Evolutionary conservation across 2,888 invertebrate species (phyloP).

Genomic region (Drosophila quinaria): DNA sequence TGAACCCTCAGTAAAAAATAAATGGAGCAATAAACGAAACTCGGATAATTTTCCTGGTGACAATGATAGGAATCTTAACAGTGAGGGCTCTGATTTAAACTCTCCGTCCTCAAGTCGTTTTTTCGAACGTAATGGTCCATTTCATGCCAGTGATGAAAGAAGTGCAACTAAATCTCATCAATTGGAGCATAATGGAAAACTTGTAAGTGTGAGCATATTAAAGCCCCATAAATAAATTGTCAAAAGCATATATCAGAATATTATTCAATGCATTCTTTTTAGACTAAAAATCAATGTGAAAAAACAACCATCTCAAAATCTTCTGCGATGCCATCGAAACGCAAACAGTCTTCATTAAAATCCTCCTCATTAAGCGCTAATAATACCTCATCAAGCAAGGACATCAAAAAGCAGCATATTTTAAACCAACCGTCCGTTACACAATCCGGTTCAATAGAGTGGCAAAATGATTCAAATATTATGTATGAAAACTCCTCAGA

Average conservation of each 20-base stretch:
- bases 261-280: constrained; percentile 26
- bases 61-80: constrained; percentile 56
- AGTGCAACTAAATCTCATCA: constrained; percentile 68
- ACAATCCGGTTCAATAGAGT: constrained; percentile 62
- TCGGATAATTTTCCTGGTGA: constrained; percentile 46
- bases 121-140: constrained; percentile 46
- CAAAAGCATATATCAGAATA: not conserved
- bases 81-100: constrained; percentile 55
- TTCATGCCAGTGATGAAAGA: constrained; percentile 57
- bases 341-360: constrained; percentile 70
- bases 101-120: constrained; percentile 61
- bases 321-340: constrained; percentile 69
- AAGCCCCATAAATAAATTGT: not conserved
- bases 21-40: constrained; percentile 55
- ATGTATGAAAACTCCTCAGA: constrained; percentile 60
- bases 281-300: constrained; percentile 74
- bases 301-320: constrained; percentile 72
- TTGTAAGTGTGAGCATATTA: constrained; percentile 51
- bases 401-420: constrained; percentile 70
- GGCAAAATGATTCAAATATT: constrained; percentile 68
- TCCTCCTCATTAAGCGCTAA: constrained; percentile 56
- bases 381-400: constrained; percentile 66
- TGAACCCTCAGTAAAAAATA: constrained; percentile 54
- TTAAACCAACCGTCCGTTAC: constrained; percentile 70
- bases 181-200: constrained; percentile 66